A percentile compares a stretch with the other conserved stretches of the same genome.
Evolutionary conservation across 2,888 invertebrate genomes (phyloP).

Genomic region (Amphipyra berbera): DNA sequence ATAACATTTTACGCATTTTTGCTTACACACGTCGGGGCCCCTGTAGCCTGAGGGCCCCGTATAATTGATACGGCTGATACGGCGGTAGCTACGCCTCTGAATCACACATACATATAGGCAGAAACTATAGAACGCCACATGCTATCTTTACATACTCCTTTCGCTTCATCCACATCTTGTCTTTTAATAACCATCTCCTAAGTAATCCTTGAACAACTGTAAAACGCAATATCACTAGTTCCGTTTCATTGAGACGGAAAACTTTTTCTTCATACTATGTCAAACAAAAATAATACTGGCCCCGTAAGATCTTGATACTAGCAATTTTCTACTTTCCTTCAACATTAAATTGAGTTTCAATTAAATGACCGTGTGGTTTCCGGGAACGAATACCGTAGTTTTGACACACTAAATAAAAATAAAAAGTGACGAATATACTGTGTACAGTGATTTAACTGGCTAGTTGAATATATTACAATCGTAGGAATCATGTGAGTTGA

Average conservation of each 20-base stretch:
- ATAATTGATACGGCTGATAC: too few relatives aligned
- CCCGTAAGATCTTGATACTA: neutral
- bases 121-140: too few relatives aligned
- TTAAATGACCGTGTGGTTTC: too few relatives aligned
- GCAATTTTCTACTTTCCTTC: neutral
- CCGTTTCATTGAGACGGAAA: constrained; percentile 17
- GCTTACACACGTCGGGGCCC: too few relatives aligned
- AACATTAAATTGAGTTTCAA: too few relatives aligned
- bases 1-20: too few relatives aligned
- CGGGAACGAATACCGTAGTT: neutral
- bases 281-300: constrained; percentile 22
- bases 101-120: too few relatives aligned
- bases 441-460: constrained; percentile 27
- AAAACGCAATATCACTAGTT: constrained; percentile 19
- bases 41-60: too few relatives aligned
- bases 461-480: constrained; percentile 44
- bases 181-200: neutral
- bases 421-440: constrained; percentile 5
- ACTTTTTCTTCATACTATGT: constrained; percentile 13
- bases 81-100: too few relatives aligned
- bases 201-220: neutral
- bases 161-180: too few relatives aligned
- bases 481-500: constrained; percentile 64
- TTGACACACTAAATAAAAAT: constrained; percentile 6
- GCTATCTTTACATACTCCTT: too few relatives aligned